Base-by-base conservation (phyloP, 1,140 invertebrate genomes). In the Neotoxoptera formosana region DNA sequence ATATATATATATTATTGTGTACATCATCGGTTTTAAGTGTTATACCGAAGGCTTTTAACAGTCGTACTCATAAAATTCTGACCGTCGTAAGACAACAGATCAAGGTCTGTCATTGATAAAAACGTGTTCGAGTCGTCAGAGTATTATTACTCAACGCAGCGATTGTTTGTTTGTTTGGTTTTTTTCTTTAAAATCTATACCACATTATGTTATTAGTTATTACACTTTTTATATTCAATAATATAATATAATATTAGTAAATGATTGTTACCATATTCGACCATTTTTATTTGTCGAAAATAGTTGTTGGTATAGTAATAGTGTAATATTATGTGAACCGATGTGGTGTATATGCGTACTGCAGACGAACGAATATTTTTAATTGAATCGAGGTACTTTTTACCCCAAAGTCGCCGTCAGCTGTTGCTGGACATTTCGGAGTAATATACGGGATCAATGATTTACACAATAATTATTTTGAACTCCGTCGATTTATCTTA, bases 61-160 rank as follows among this genome's bases (percentile, higher is more conserved):
- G 34, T 41, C 21, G 81, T 23, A 83, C 34, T 83, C 81, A 83
- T 83, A 83, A 83, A 34, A 41, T 83, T 41, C 36, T 83, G 81
- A 83, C 81, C 81, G 23, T 83, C 81, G 23, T 83, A 34, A 83
- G 81, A 83, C 81, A 83, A 83, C 81, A 83, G 81, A 83, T 83
- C 81, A 83, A 83, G 81, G 81, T 41, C 81, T 83, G 81, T 83
- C 81, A 41, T 83, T 41, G 81, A 83, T 83, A 83, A 83, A 41
- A 83, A 83, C 81, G 81, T 83, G 36, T 83, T 83, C n/a, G 41
- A 83, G 20, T 83, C 81, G 81, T 83, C 81, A 36, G 34, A 83
- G 81, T n/a, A n/a, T 34, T 83, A 83, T 83, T 83, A 23, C 81
- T 21, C 81, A 83, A 83, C 41, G 17, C 60, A 17, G 30, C 30